A percentile compares a stretch with the other conserved stretches of the same genome.
These are phyloP conservation scores for Deilephila elpenor DNA, from an alignment of 2,888 invertebrate species.

Conservation along the genomic window DNA sequence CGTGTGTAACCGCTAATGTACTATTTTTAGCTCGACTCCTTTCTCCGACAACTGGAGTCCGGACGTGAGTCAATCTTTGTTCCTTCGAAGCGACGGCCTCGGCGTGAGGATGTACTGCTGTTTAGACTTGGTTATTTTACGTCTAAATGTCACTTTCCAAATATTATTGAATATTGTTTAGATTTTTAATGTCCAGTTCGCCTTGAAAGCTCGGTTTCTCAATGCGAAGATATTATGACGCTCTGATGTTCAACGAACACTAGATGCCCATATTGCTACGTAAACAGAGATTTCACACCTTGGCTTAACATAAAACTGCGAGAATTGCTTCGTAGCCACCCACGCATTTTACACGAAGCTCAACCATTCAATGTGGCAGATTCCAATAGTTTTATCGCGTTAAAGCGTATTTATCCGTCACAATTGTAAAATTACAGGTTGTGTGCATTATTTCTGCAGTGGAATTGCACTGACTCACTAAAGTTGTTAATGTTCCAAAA, in stretches of 20 bases:
- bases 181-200: slow-evolving; percentile 71
- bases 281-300: slow-evolving; percentile 57
- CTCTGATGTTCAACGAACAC: slow-evolving; percentile 58
- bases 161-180: slow-evolving; percentile 69
- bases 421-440: slow-evolving; percentile 1
- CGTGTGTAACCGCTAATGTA: slow-evolving; percentile 66
- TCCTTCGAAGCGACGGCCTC: slow-evolving; percentile 65
- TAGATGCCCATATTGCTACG: slow-evolving; percentile 53
- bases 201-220: slow-evolving; percentile 73
- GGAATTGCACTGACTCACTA: slow-evolving; percentile 3
- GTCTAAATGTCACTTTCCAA: slow-evolving; percentile 70
- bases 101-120: slow-evolving; percentile 50
- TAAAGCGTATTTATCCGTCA: neutral
- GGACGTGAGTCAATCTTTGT: slow-evolving; percentile 81
- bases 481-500: slow-evolving; percentile 8
- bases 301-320: slow-evolving; percentile 51
- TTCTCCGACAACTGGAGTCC: slow-evolving; percentile 69
- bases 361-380: slow-evolving; percentile 33
- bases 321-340: slow-evolving; percentile 53
- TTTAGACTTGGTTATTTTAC: slow-evolving; percentile 50
- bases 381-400: slow-evolving; percentile 3
- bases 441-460: slow-evolving; percentile 1
- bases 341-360: slow-evolving; percentile 47
- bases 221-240: slow-evolving; percentile 71
- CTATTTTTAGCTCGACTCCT: slow-evolving; percentile 76